Percentiles rank a stretch among this genome's conserved stretches.
phyloP scores from a whole-genome alignment of 2,888 invertebrate genomes.

The Agrochola lota region DNA sequence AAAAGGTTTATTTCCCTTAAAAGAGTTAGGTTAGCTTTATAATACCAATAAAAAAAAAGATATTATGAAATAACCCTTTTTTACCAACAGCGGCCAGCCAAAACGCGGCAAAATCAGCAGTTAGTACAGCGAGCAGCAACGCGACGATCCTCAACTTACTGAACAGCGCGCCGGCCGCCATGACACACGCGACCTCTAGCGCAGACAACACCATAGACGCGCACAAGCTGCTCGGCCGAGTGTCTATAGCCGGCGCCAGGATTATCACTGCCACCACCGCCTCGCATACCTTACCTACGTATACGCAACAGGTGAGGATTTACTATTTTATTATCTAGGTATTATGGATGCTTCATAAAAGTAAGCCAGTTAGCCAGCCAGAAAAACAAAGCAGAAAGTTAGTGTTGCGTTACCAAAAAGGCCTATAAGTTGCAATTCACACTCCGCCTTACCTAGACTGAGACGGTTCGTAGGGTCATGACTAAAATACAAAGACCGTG shows the following conservation, averaged over 20 bases:
- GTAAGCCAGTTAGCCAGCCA: too few relatives aligned
- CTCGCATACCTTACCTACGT: conserved; percentile 82
- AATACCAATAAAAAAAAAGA: neutral
- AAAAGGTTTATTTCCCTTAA: neutral
- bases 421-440: neutral
- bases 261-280: conserved; percentile 83
- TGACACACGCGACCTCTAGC: conserved; percentile 89
- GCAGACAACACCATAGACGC: conserved; percentile 72
- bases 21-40: neutral
- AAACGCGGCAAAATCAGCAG: conserved; percentile 86
- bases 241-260: conserved; percentile 89
- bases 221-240: conserved; percentile 88
- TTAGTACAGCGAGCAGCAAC: conserved; percentile 91
- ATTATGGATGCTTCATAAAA: neutral
- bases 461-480: neutral
- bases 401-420: neutral
- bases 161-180: conserved; percentile 94
- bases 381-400: neutral
- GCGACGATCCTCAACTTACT: conserved; percentile 94
- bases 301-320: conserved; percentile 83
- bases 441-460: too few relatives aligned
- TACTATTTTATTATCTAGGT: neutral
- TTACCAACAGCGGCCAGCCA: conserved; percentile 81
- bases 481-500: neutral
- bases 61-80: neutral